A percentile compares a stretch with the other conserved stretches of the same genome.
phyloP scores from a whole-genome alignment of 2,113 vertebrate species.

The Pseudorectes ferrugineus region DNA sequence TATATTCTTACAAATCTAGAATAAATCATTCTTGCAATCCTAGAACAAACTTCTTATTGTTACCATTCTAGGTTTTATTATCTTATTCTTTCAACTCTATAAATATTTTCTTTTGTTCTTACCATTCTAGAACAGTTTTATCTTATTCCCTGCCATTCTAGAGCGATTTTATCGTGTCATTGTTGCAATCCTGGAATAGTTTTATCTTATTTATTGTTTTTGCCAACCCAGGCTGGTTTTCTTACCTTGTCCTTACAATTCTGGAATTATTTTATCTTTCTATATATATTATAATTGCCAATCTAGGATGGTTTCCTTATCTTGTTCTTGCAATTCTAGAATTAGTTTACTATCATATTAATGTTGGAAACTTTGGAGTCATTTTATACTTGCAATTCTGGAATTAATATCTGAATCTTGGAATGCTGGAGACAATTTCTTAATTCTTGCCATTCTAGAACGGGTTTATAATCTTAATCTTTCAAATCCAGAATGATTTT shows the following conservation, averaged over 20 bases:
- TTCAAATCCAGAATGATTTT: neutral
- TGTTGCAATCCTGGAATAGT: neutral
- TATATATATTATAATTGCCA: neutral
- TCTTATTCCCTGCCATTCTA: neutral
- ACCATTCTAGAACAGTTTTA: neutral
- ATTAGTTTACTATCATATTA: neutral
- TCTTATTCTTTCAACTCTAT: neutral
- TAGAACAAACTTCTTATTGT: fast-evolving
- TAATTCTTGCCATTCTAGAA: neutral
- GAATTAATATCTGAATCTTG: neutral
- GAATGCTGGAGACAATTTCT: neutral
- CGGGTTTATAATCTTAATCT: neutral
- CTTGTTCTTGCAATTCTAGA: neutral
- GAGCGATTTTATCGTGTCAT: neutral
- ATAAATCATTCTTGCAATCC: neutral
- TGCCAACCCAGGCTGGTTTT: neutral
- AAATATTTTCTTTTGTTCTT: neutral
- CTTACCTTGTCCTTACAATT: neutral
- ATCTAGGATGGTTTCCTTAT: neutral
- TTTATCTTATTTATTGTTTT: neutral
- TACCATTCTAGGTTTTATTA: too few species aligned
- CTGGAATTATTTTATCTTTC: neutral
- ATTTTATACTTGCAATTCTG: neutral
- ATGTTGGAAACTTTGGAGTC: neutral
- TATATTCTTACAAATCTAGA: neutral